These are phyloP conservation scores for Suncus etruscus DNA, from an alignment of 2,113 vertebrate genomes.

Conservation along the genomic window DNA sequence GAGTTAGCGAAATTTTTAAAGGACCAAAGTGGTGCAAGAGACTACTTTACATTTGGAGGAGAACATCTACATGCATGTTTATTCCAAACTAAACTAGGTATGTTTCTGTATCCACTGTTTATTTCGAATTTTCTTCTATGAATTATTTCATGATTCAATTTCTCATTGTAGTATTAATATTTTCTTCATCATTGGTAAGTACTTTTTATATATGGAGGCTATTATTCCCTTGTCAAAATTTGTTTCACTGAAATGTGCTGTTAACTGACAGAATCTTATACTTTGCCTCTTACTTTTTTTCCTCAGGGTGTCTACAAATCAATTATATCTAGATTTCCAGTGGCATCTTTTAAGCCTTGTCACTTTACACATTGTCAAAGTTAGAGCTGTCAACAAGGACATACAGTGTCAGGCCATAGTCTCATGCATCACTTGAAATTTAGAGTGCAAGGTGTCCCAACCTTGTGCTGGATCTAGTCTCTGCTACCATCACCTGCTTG, in stretches of 20 bases:
- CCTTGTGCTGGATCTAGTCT: neutral
- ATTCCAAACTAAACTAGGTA: conserved; percentile 10
- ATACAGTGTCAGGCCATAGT: conserved; percentile 33
- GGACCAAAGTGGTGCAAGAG: too few species aligned
- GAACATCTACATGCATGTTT: neutral
- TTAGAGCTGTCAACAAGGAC: conserved; percentile 22
- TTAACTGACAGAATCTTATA: conserved; percentile 57
- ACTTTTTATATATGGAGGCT: conserved; percentile 69
- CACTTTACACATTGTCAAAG: neutral
- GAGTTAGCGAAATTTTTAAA: too few species aligned
- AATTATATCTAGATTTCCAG: neutral
- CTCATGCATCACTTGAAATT: conserved; percentile 24
- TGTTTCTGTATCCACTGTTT: neutral
- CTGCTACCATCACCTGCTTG: neutral
- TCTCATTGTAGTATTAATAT: neutral
- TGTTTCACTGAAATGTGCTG: conserved; percentile 55
- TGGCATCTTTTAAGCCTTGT: conserved; percentile 33
- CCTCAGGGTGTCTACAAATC: neutral
- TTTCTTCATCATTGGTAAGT: conserved; percentile 65
- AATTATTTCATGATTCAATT: neutral
- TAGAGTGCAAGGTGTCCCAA: neutral
- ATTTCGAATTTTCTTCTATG: neutral
- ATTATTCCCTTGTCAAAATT: conserved; percentile 6
- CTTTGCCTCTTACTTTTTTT: neutral
- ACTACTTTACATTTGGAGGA: too few species aligned